Base-by-base conservation (phyloP, 1,140 invertebrate species). In the Ridgeia piscesae region DNA sequence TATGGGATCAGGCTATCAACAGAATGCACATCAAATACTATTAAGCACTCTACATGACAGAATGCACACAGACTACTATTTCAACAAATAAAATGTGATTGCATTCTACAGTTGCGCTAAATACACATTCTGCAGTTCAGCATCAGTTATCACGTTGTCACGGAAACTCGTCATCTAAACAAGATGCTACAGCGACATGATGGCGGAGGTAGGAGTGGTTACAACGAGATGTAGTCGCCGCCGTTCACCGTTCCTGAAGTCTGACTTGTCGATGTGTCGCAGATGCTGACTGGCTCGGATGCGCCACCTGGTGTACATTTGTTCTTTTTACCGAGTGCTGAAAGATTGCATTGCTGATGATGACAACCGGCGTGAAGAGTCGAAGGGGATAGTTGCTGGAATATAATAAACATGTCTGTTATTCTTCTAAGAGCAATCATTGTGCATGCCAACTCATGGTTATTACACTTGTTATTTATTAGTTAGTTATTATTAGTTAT, bases 301-400 rank as follows among this genome's bases (percentile, higher is more conserved):
- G 89, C 35, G 89, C 35, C 35, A 35, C 89, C 89, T 34, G 34
- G 33, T 27, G n/a, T 1, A 8, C 4, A n/a, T 91, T 33, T 50
- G 91, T 48, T 33, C 48, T 91, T 33, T n/a, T 91, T 14, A 91
- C 91, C 17, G 91, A 91, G 33, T 91, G 91, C 31, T 91, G 91
- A 35, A 91, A 91, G 91, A 91, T 48, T 14, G 48, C 33, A n/a
- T 91, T 91, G n/a, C 91, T 91, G 42, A 91, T 35, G 8, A 33
- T 33, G 48, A 91, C 48, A 35, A 91, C 91, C 33, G 48, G 34
- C 33, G 91, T 33, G 31, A 91, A 91, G 34, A 91, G 33, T 33
- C 33, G 14, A 8, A 91, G 34, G 21, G 91, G 91, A 34, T 17
- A 91, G 48, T 91, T 35, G n/a, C 91, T 91, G 91, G 11, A 91